Conservation (phyloP, 2,888 invertebrate species). For the Limenitis camilla region DNA sequence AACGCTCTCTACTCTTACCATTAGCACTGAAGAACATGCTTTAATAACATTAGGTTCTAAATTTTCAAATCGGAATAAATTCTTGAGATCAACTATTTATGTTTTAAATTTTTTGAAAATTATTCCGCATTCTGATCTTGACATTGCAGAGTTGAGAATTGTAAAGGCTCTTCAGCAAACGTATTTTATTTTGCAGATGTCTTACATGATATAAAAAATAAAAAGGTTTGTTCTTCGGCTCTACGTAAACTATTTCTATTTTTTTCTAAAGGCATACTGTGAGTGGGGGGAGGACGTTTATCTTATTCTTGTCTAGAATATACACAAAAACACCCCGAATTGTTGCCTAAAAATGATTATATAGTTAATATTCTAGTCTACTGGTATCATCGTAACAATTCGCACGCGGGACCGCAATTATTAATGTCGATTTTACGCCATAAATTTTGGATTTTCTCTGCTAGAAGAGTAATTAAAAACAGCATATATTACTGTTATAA, state of each 20-base stretch:
- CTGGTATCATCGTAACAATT: too few relatives aligned
- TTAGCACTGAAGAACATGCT: background rate
- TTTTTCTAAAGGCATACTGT: too few relatives aligned
- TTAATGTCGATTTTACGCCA: too few relatives aligned
- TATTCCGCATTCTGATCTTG: constrained; percentile 4
- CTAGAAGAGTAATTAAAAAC: too few relatives aligned
- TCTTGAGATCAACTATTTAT: constrained; percentile 6
- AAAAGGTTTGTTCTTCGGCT: too few relatives aligned
- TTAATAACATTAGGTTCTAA: background rate
- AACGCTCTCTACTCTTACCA: background rate
- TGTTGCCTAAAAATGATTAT: too few relatives aligned
- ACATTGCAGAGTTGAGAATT: constrained; percentile 2
- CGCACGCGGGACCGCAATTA: too few relatives aligned
- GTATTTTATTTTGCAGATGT: background rate
- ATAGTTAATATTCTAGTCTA: too few relatives aligned
- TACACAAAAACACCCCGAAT: constrained; percentile 1
- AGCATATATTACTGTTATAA: too few relatives aligned
- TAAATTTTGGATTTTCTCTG: too few relatives aligned
- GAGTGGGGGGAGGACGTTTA: too few relatives aligned
- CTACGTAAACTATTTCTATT: too few relatives aligned
- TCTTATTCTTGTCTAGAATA: background rate
- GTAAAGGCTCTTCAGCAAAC: background rate
- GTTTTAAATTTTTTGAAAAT: constrained; percentile 11
- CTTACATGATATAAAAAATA: background rate
- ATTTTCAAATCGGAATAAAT: constrained; percentile 12